A percentile compares a stretch with the other conserved stretches of the same genome.
These are phyloP conservation scores for Scomber scombrus DNA, from an alignment of 2,113 vertebrate genomes.

Conservation along the genomic window DNA sequence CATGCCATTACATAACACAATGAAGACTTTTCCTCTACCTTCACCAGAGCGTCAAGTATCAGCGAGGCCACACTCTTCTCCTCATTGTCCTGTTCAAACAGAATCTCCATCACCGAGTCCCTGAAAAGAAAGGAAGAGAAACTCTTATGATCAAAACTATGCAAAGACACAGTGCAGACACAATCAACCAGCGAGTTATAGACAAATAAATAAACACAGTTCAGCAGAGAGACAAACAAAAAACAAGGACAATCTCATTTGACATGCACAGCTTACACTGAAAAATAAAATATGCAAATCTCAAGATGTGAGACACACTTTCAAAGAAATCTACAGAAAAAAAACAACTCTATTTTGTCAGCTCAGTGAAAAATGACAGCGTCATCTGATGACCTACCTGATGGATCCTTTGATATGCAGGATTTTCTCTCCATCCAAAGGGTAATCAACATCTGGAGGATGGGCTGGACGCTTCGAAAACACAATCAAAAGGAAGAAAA, in stretches of 20 bases:
- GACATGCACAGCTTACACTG: too few species aligned
- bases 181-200: too few species aligned
- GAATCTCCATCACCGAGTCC: conserved; percentile 95
- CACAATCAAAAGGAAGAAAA: conserved; percentile 4
- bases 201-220: too few species aligned
- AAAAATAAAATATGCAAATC: too few species aligned
- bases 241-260: too few species aligned
- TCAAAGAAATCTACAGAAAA: too few species aligned
- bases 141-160: too few species aligned
- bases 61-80: conserved; percentile 96
- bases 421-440: conserved; percentile 96
- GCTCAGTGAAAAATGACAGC: not conserved
- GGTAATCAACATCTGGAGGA: conserved; percentile 94
- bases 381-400: conserved; percentile 83
- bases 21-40: conserved; percentile 82
- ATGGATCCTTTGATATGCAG: conserved; percentile 94
- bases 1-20: not conserved
- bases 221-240: too few species aligned
- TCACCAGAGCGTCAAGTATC: conserved; percentile 93
- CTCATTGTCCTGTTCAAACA: conserved; percentile 99
- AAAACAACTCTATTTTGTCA: not conserved
- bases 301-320: not conserved
- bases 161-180: too few species aligned
- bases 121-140: conserved; percentile 71
- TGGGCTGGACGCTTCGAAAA: conserved; percentile 89